Conservation (phyloP, 2,797 vertebrate species). For the Siniperca scherzeri region DNA sequence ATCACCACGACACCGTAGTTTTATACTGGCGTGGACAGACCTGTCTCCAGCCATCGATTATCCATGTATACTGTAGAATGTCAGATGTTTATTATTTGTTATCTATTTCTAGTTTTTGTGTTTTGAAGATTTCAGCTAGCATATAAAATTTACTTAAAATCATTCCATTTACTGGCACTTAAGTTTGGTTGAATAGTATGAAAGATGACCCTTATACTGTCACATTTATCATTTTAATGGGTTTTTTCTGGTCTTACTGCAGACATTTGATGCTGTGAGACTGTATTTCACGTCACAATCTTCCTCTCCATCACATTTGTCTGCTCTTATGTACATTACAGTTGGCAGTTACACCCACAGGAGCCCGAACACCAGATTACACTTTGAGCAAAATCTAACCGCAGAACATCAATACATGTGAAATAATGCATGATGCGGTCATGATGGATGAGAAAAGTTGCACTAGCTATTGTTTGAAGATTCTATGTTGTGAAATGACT, state of each 20-base stretch:
- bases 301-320: neutral
- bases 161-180: neutral
- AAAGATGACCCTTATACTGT: constrained; percentile 3
- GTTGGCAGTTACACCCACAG: constrained; percentile 5
- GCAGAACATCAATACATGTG: constrained; percentile 8
- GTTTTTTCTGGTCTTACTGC: neutral
- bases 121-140: neutral
- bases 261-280: neutral
- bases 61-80: neutral
- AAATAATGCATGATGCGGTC: constrained; percentile 19
- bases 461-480: neutral
- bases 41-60: neutral
- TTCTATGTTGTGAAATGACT: constrained; percentile 24
- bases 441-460: constrained; percentile 20
- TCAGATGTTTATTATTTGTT: neutral
- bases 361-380: neutral
- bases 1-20: neutral
- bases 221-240: constrained; percentile 13
- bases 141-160: neutral
- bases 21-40: neutral
- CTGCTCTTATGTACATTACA: neutral
- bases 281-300: neutral
- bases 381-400: neutral
- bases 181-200: neutral
- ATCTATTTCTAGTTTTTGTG: neutral